Base-by-base conservation (phyloP, 2,888 invertebrate genomes). In the Monoplex corrugatus region DNA sequence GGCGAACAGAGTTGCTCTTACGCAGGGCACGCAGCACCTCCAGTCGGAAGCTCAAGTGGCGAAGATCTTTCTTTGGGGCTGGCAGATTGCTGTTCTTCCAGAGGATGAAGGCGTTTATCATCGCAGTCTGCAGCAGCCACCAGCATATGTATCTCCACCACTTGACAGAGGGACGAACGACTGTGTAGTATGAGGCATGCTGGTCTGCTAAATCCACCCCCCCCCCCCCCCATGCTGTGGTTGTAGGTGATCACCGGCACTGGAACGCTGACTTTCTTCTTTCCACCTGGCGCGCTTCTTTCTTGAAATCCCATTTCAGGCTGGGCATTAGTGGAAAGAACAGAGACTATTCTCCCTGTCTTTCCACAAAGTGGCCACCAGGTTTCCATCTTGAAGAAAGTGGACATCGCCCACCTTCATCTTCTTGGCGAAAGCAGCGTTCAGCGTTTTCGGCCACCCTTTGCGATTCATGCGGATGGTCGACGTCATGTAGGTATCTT, bases 151-250 rank as follows among this genome's bases (percentile, higher is more conserved):
- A n/a, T n/a, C n/a, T n/a, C n/a, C n/a, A n/a, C n/a, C n/a, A n/a
- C n/a, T n/a, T n/a, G n/a, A n/a, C n/a, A n/a, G n/a, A n/a, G n/a
- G n/a, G n/a, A n/a, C n/a, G n/a, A n/a, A n/a, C n/a, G n/a, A n/a
- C n/a, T n/a, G n/a, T n/a, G n/a, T 91, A 89, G 63, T 89, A 90
- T 19, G 87, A 50, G 23, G 82, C 19, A 40, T 88, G 72, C 38
- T 91, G 90, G 44, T 90, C 89, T 23, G 28, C 88, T 87, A 23
- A 87, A 88, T 68, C 89, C 43, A 40, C 78, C 2, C 78, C 40
- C 50, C 50, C 50, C n/a, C n/a, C n/a, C 16, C 5, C 40, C 87
- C 91, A 90, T 91, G 68, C 68, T 40, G 28, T 63, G 83, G 84
- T 91, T 90, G 75, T 84, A 84, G 35, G 32, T 16, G 28, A 50